Evolutionary conservation across 2,113 vertebrate genomes (phyloP), one percentile per base, ranked within the genome.

Genomic region (Psophia crepitans): DNA sequence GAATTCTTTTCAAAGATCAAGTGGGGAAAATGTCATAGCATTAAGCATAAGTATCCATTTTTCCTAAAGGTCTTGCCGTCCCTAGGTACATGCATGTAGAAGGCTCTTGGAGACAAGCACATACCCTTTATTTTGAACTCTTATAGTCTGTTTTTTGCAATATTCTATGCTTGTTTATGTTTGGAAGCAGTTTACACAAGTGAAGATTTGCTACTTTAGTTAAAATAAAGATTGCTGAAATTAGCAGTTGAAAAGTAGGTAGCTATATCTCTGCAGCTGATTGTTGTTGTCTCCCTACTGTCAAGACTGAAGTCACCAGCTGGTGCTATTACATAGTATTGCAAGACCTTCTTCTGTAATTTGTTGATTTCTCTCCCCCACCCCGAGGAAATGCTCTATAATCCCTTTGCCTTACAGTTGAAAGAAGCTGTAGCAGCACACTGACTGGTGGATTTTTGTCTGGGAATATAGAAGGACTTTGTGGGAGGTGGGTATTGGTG

Each of bases 291-390:
- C 46, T 37, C 16, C 44, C 12, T 84, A 7, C n/a, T 23, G 30
- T 51, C 65, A 82, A 57, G 51, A 41, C 0, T n/a, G 61, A 84
- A 93, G 92, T 92, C 96, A 96, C 83, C 90, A 96, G 96, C 69
- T 96, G 96, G 96, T 96, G 97, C 96, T 96, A 41, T 93, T 93
- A 90, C 68, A 89, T 87, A 93, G 88, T 81, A 70, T 35, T 94
- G 83, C 7, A 71, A 92, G 30, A 46, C 3, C 4, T 17, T 12
- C n/a, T 22, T 78, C 44, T 65, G 21, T 54, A 70, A 56, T 84
- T 81, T 44, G 5, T 44, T 71, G 14, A 74, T 35, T 5, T 39
- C 1, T 58, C 15, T 21, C 51, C 51, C 5, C 3, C n/a, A n/a
- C n/a, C n/a, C n/a, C n/a, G n/a, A 30, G 30, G 16, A 74, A 70